Base-by-base conservation (phyloP, 2,888 invertebrate species). In the Trichacis sp. region DNA sequence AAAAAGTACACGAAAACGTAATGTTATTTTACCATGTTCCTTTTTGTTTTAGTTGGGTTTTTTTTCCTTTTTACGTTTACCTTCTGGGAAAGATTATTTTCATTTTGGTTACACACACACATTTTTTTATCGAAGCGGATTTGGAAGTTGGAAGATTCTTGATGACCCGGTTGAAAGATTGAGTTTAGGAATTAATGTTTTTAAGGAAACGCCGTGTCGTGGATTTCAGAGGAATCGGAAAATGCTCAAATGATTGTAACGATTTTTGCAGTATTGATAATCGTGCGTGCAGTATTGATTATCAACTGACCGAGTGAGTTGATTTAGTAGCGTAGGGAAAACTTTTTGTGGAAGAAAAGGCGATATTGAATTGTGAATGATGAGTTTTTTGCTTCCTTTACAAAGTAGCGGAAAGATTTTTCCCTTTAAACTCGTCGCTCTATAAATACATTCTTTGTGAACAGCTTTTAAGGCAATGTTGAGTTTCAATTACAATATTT, bases 81-180 rank as follows among this genome's bases (percentile, higher is more conserved):
- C 54, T 55, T 49, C 20, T 15, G 12, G 45, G 42, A 53, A 38
- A 52, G 43, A 45, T 43, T 24, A 49, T 49, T 45, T 50, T 17
- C 51, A 40, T 14, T 47, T 68, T 60, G 76, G 73, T 75, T 71
- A 68, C 75, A 75, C 75, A 76, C 74, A 74, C 75, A 74, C 11
- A n/a, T 6, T 33, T 33, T 33, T 2, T 3, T 33, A 2, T 33
- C n/a, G 8, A 6, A 33, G 8, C n/a, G n/a, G 33, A 24, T 8
- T 24, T 24, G 24, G 8, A 24, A 24, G 8, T 8, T 24, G 8
- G 8, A 24, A 8, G 24, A 24, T 24, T 24, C 24, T 24, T 5
- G 24, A 24, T 24, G 8, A 24, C n/a, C 24, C 24, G 24, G 24
- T 24, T 3, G 8, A 24, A 24, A 3, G 24, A 24, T 8, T 24